Evolutionary conservation across 2,113 vertebrate species (phyloP), one percentile per base, ranked within the genome.

Genomic region (Piprites chloris): DNA sequence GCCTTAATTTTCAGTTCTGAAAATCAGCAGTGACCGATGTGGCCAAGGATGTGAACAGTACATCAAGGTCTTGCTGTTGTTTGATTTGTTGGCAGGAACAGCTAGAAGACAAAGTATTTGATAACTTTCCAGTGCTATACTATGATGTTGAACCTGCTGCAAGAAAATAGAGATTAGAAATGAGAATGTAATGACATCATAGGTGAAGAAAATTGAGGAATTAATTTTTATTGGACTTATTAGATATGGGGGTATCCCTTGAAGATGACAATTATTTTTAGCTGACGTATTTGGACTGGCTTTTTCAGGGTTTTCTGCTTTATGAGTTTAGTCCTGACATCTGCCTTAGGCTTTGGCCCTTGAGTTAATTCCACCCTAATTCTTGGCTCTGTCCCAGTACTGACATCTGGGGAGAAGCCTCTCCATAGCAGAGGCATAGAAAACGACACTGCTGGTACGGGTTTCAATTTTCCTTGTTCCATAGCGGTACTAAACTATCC

Each of bases 401-500:
- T 75, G 85, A 66, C 69, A 39, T 42, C 12, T 78, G 19, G 5
- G 52, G 26, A 11, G 32, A 80, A 91, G 35, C 17, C 14, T 71
- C 14, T 79, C 0, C 0, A 20, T 47, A 3, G 1, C 14, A 39
- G 46, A 42, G 32, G 12, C n/a, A 17, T 39, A 50, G 9, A 63
- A 50, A 79, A 5, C 12, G 16, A 5, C 22, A 15, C 13, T 66
- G n/a, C 74, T n/a, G 52, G 33, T 46, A 18, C 44, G 46, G 66
- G 42, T 88, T 95, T 90, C 47, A 85, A 37, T 85, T 76, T 90
- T 19, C 47, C 37, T 35, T 9, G 46, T 94, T 81, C 82, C 55
- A 23, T 41, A 32, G 46, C 14, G 13, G 9, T 85, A 52, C 52
- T 72, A 68, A 80, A 65, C 28, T 59, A 74, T 30, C 9, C 61